phyloP scores from a whole-genome alignment of 2,797 vertebrate species.

The Menidia menidia region DNA sequence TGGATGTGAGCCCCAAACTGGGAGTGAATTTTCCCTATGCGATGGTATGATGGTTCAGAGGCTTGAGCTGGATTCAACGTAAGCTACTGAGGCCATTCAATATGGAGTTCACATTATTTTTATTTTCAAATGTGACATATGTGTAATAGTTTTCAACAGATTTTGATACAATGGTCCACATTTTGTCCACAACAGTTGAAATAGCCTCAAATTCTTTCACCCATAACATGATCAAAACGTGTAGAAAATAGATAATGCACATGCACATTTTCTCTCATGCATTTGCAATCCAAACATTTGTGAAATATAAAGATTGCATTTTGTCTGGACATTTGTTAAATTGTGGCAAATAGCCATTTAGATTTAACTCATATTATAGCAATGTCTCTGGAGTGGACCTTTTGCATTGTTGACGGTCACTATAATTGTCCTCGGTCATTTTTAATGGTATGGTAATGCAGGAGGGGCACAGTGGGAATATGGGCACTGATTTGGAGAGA shows the following conservation, averaged over 20 bases:
- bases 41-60: background rate
- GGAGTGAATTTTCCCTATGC: constrained; percentile 1
- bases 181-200: background rate
- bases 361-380: background rate
- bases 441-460: too few relatives aligned
- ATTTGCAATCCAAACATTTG: background rate
- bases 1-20: background rate
- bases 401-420: background rate
- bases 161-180: background rate
- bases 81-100: background rate
- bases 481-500: background rate
- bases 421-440: background rate
- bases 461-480: background rate
- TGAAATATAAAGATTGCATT: background rate
- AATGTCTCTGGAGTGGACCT: too few relatives aligned
- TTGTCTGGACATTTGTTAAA: background rate
- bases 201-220: background rate
- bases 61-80: background rate
- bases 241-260: background rate
- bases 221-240: background rate
- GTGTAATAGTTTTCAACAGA: too few relatives aligned
- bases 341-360: background rate
- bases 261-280: background rate
- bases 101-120: background rate
- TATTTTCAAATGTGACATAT: background rate